Percentiles rank a stretch among this genome's conserved stretches.
These are phyloP conservation scores for Julus scanicus DNA, from an alignment of 2,888 invertebrate genomes.

Conservation along the genomic window DNA sequence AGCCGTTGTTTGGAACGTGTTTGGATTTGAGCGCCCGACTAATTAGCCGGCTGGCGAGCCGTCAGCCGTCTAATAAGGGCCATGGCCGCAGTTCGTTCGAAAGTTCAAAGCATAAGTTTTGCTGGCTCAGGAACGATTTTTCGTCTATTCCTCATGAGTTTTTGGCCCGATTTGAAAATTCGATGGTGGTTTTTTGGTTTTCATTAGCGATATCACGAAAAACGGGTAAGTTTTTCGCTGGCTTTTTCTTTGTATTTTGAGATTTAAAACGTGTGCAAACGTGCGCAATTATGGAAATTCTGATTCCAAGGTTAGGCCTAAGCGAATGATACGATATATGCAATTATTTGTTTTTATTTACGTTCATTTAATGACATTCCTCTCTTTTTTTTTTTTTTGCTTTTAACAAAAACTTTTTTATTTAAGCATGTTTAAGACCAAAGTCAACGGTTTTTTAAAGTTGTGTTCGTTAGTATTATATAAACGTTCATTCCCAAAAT, in stretches of 20 bases:
- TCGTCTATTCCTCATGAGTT: background rate
- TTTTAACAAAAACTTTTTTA: background rate
- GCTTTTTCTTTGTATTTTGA: background rate
- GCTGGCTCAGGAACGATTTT: background rate
- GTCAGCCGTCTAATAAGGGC: background rate
- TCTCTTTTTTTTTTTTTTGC: background rate
- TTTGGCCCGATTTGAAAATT: conserved; percentile 13
- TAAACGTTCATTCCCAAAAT: background rate
- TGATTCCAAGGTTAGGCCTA: background rate
- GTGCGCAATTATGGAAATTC: background rate
- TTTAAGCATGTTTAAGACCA: background rate
- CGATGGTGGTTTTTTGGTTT: background rate
- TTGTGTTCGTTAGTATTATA: background rate
- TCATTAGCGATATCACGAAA: background rate
- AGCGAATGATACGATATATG: background rate
- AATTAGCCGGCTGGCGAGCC: background rate
- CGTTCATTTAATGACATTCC: background rate
- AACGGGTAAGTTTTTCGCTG: conserved; percentile 41
- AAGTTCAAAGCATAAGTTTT: background rate
- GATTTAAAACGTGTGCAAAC: background rate
- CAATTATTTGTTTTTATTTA: conserved; percentile 15
- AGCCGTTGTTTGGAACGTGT: background rate
- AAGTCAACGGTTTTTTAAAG: no score
- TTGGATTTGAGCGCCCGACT: background rate
- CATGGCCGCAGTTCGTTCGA: background rate